A percentile compares a stretch with the other conserved stretches of the same genome.
phyloP scores from a whole-genome alignment of 2,113 vertebrate species.

The Prionailurus viverrinus region DNA sequence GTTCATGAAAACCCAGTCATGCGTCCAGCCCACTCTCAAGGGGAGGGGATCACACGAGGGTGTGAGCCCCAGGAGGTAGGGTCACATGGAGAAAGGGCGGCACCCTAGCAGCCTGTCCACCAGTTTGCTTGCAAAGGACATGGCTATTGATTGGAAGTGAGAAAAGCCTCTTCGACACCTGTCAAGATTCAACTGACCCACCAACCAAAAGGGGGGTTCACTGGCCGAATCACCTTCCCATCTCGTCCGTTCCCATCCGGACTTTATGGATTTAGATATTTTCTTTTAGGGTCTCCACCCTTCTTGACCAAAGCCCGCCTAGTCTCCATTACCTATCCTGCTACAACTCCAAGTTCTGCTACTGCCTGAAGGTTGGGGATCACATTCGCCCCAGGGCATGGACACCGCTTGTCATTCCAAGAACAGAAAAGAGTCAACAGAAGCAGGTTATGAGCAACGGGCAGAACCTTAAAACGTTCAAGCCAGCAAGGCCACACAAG shows the following conservation, averaged over 20 bases:
- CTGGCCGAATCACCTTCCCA: neutral
- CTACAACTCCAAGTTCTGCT: neutral
- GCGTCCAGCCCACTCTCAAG: neutral
- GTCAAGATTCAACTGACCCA: neutral
- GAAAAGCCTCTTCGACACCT: neutral
- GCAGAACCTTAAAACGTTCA: neutral
- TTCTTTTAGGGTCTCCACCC: neutral
- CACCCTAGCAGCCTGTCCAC: neutral
- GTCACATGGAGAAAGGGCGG: too few species aligned
- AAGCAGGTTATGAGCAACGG: neutral
- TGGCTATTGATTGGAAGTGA: neutral
- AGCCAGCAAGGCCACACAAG: neutral
- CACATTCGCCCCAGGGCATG: neutral
- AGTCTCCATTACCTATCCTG: neutral
- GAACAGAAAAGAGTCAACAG: neutral
- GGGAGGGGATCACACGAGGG: neutral
- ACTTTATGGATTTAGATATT: neutral
- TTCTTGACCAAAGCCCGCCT: neutral
- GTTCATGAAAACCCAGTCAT: neutral
- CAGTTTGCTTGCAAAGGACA: conserved; percentile 12
- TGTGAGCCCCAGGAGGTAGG: neutral
- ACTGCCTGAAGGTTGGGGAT: neutral
- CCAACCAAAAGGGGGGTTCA: neutral
- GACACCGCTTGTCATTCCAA: neutral
- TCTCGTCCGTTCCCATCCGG: too few species aligned